phyloP scores from a whole-genome alignment of 1,140 invertebrate genomes.

The Drosophila tani region DNA sequence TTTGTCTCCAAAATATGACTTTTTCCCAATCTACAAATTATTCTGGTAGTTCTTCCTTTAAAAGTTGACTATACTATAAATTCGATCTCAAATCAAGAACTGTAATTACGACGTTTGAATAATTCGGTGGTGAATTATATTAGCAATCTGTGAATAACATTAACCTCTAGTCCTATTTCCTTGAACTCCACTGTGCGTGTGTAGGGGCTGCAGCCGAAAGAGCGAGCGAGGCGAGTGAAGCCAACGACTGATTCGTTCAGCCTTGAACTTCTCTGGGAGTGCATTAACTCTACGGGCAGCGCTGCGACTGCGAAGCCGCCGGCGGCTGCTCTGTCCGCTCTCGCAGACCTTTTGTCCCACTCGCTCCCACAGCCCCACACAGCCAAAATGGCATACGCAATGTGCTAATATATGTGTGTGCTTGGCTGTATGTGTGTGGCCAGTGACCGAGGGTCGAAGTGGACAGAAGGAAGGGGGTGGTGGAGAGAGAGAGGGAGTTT shows the following conservation, averaged over 20 bases:
- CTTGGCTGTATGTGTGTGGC: constrained; percentile 26
- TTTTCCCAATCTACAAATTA: no score
- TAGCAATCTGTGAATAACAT: background rate
- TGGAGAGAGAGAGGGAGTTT: constrained; percentile 16
- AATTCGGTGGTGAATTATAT: no score
- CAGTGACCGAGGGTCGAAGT: constrained; percentile 34
- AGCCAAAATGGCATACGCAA: constrained; percentile 59
- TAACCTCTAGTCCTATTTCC: background rate
- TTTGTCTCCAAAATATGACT: no score
- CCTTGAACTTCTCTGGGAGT: constrained; percentile 83
- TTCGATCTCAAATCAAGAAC: no score
- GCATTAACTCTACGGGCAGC: constrained; percentile 77
- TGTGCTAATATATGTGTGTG: constrained; percentile 14
- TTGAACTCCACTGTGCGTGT: constrained; percentile 3
- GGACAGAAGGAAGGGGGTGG: background rate
- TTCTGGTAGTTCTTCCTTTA: no score
- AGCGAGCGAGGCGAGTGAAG: constrained; percentile 55
- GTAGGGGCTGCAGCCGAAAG: constrained; percentile 60
- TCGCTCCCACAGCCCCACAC: constrained; percentile 32
- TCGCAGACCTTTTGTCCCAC: constrained; percentile 41
- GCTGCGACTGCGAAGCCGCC: constrained; percentile 26
- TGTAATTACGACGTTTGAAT: no score
- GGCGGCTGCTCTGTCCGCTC: constrained; percentile 39
- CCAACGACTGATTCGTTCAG: constrained; percentile 83
- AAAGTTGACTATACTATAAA: no score